Evolutionary conservation across 2,113 vertebrate species (phyloP).

Genomic region (Ursus arctos): DNA sequence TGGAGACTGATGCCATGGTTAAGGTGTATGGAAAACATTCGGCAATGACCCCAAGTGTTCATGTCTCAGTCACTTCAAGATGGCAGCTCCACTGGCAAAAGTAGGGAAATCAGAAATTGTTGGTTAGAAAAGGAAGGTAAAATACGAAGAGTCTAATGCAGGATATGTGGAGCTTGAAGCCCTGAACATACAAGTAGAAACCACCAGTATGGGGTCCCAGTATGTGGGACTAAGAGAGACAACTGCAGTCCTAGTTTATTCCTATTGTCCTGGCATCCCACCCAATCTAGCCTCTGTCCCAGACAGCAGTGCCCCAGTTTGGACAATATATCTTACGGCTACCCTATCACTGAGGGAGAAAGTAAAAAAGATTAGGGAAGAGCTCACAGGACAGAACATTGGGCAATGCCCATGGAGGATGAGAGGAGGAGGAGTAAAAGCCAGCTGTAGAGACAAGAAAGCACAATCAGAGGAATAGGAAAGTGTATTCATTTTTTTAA

Average conservation of each 20-base stretch:
- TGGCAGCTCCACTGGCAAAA: background rate
- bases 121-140: background rate
- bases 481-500: background rate
- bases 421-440: background rate
- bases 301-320: background rate
- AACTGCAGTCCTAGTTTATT: background rate
- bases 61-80: background rate
- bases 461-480: background rate
- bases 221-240: background rate
- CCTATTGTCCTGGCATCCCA: background rate
- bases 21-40: background rate
- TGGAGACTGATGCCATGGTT: background rate
- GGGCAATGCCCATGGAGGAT: background rate
- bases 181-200: background rate
- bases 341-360: background rate
- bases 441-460: background rate
- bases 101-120: background rate
- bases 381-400: background rate
- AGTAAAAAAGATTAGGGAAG: background rate
- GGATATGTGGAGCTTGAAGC: background rate
- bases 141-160: background rate
- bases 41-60: background rate
- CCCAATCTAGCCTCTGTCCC: background rate
- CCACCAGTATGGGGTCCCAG: background rate
- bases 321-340: background rate